Evolutionary conservation across 1,140 invertebrate genomes (phyloP).

Genomic region (Triops longicaudatus): DNA sequence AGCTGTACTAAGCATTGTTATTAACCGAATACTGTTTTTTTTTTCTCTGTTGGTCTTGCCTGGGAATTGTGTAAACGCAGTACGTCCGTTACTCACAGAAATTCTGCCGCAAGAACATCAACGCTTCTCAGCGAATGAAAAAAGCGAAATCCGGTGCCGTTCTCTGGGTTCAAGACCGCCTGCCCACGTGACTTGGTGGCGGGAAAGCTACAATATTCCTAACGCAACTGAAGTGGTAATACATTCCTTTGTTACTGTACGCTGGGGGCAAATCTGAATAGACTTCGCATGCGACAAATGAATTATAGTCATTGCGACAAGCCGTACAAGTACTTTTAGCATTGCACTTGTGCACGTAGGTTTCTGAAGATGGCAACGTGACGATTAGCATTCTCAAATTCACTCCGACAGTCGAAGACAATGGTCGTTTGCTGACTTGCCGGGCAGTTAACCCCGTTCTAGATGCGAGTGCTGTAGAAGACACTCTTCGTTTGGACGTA

Average conservation of each 20-base stretch:
- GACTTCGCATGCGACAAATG: neutral
- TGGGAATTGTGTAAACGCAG: neutral
- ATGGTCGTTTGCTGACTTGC: constrained; percentile 37
- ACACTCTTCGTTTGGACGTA: constrained; percentile 38
- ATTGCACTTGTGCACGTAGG: constrained; percentile 29
- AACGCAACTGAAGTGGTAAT: constrained; percentile 8
- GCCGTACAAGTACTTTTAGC: constrained; percentile 34
- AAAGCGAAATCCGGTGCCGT: constrained; percentile 70
- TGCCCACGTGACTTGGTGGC: constrained; percentile 65
- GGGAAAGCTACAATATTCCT: neutral
- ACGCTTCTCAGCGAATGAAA: constrained; percentile 66
- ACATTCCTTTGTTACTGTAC: neutral
- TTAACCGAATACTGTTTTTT: neutral
- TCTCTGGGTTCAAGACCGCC: constrained; percentile 69
- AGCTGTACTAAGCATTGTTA: no score
- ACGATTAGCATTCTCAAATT: constrained; percentile 37
- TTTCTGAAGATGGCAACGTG: constrained; percentile 36
- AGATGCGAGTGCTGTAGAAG: constrained; percentile 35
- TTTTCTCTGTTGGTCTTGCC: neutral
- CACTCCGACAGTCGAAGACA: constrained; percentile 36
- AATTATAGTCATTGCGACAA: neutral
- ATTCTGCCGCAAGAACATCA: constrained; percentile 35
- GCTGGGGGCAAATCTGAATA: no score
- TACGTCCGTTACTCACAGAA: neutral
- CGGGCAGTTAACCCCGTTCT: constrained; percentile 38